A percentile compares a stretch with the other conserved stretches of the same genome.
phyloP scores from a whole-genome alignment of 2,888 invertebrate genomes.

The Osmoderma eremita region DNA sequence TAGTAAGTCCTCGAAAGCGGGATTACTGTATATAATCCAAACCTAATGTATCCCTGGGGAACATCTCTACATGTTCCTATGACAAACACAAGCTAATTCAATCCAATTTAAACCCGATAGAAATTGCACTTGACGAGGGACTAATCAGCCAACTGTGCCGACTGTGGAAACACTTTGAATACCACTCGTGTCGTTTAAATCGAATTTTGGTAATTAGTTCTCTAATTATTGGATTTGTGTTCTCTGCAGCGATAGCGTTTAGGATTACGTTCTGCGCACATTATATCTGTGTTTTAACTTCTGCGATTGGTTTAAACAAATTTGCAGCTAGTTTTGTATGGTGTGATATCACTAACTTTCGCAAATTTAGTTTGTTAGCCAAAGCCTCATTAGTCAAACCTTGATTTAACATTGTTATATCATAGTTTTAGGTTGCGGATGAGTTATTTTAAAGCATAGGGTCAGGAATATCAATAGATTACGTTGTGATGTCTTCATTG shows the following conservation, averaged over 20 bases:
- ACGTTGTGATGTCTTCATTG: too few species aligned
- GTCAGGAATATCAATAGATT: too few species aligned
- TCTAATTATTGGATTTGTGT: conserved; percentile 59
- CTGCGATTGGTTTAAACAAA: conserved; percentile 42
- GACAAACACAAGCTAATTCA: conserved; percentile 56
- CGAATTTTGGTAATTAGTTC: conserved; percentile 59
- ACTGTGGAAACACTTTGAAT: conserved; percentile 56
- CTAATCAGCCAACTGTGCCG: conserved; percentile 55
- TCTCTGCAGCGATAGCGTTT: conserved; percentile 51
- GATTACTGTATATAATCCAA: conserved; percentile 49
- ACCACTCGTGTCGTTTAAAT: conserved; percentile 56
- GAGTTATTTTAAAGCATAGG: too few species aligned
- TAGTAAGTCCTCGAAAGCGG: conserved; percentile 45
- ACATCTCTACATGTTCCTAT: conserved; percentile 47
- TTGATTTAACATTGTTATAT: too few species aligned
- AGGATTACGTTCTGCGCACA: conserved; percentile 46
- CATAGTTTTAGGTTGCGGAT: too few species aligned
- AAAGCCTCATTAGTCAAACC: neutral
- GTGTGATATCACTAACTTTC: conserved; percentile 40
- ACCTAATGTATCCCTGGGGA: conserved; percentile 51
- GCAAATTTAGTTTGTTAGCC: conserved; percentile 26
- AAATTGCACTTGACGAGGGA: conserved; percentile 59
- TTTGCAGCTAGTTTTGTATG: conserved; percentile 43
- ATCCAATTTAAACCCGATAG: conserved; percentile 59
- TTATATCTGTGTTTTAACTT: conserved; percentile 43